Evolutionary conservation across 2,888 invertebrate species (phyloP).

Genomic region (Isoperla grammatica): DNA sequence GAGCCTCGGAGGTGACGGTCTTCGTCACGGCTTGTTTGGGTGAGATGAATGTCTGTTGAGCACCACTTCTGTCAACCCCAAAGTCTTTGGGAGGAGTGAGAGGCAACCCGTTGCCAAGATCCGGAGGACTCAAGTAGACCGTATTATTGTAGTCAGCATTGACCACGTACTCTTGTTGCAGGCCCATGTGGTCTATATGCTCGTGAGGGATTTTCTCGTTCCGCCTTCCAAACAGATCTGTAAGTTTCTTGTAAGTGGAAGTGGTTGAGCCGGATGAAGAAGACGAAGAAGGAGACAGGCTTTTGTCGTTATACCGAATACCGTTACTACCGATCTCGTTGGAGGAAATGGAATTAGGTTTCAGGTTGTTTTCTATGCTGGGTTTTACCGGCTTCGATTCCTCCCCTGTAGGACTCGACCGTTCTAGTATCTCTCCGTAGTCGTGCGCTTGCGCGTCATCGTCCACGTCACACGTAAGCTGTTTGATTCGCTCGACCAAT

Average conservation of each 20-base stretch:
- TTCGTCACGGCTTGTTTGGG: constrained; percentile 40
- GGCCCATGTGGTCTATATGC: not conserved
- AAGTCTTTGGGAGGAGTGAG: constrained; percentile 18
- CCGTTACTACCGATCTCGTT: not conserved
- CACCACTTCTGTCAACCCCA: constrained; percentile 10
- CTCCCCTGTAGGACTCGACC: constrained; percentile 28
- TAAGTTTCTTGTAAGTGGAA: constrained; percentile 60
- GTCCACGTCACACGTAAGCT: constrained; percentile 79
- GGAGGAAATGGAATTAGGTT: not conserved
- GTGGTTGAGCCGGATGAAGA: constrained; percentile 54
- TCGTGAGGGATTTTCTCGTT: constrained; percentile 32
- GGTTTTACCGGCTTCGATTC: constrained; percentile 28
- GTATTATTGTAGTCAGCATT: constrained; percentile 11
- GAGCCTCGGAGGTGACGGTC: constrained; percentile 53
- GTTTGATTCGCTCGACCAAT: constrained; percentile 77
- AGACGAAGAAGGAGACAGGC: constrained; percentile 41
- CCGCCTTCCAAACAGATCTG: constrained; percentile 53
- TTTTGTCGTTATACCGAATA: constrained; percentile 17
- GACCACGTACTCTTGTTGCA: not conserved
- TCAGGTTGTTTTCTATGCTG: not conserved
- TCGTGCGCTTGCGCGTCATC: constrained; percentile 42
- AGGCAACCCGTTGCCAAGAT: constrained; percentile 48
- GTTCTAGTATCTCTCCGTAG: constrained; percentile 12
- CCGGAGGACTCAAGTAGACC: constrained; percentile 44
- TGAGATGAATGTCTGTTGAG: constrained; percentile 19